Evolutionary conservation across 2,113 vertebrate genomes (phyloP).

Genomic region (Halcyon senegalensis): DNA sequence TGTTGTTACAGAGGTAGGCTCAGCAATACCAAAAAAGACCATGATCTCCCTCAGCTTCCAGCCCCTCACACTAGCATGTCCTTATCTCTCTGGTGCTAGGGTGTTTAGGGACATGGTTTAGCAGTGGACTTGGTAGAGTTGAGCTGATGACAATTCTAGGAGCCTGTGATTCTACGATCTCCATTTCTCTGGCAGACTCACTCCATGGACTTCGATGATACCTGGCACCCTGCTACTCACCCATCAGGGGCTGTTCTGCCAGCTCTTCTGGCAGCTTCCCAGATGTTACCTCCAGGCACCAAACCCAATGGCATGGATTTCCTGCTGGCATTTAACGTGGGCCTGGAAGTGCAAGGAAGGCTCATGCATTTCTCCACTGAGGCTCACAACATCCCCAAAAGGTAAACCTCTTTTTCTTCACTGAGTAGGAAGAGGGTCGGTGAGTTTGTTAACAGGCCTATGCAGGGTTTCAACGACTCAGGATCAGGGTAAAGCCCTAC

Average conservation of each 20-base stretch:
- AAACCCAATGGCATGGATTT: slow-evolving; percentile 85
- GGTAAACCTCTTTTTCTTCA: slow-evolving; percentile 55
- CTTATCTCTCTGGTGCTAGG: background rate
- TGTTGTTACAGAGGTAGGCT: background rate
- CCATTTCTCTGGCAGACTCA: slow-evolving; percentile 75
- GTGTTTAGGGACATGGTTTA: no score
- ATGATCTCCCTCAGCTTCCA: background rate
- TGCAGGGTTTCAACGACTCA: background rate
- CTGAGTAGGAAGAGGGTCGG: fast-evolving
- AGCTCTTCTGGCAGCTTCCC: slow-evolving; percentile 84
- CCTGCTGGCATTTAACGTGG: slow-evolving; percentile 86
- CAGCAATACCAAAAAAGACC: background rate
- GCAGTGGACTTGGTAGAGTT: no score
- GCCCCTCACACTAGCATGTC: background rate
- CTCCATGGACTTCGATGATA: slow-evolving; percentile 92
- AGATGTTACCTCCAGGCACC: slow-evolving; percentile 78
- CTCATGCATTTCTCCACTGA: slow-evolving; percentile 88
- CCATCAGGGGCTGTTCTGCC: slow-evolving; percentile 88
- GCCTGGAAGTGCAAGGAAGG: slow-evolving; percentile 87
- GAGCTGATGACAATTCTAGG: no score
- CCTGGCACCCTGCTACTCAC: slow-evolving; percentile 90
- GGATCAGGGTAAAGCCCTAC: background rate
- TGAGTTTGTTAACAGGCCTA: background rate
- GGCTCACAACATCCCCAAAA: slow-evolving; percentile 86
- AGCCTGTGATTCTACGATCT: background rate